Conservation (phyloP, 1,140 invertebrate species). For the Panulirus ornatus region DNA sequence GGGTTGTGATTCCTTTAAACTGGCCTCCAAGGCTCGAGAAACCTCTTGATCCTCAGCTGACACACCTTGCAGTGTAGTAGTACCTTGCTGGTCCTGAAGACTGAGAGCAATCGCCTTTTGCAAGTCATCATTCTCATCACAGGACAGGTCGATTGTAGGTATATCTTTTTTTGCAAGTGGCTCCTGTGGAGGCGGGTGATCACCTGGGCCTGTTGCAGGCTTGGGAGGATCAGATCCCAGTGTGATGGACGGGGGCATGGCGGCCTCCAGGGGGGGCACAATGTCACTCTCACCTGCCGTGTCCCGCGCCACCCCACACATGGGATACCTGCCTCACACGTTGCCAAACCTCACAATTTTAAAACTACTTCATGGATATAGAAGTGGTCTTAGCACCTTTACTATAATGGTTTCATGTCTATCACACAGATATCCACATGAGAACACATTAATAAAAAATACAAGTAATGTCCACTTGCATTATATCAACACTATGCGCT, state of each 20-base stretch:
- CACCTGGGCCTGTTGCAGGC: slow-evolving; percentile 50
- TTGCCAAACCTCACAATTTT: not conserved
- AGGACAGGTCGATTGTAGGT: slow-evolving; percentile 61
- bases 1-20: slow-evolving; percentile 79
- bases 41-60: slow-evolving; percentile 79
- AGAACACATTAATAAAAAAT: not conserved
- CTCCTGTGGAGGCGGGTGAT: slow-evolving; percentile 47
- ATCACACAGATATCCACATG: not conserved
- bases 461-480: not conserved
- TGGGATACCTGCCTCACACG: slow-evolving; percentile 53
- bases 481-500: not conserved
- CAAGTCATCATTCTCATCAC: slow-evolving; percentile 77
- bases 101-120: slow-evolving; percentile 80
- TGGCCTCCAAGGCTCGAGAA: slow-evolving; percentile 79
- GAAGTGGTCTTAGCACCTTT: not conserved
- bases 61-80: slow-evolving; percentile 77
- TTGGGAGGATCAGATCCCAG: slow-evolving; percentile 66
- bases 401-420: not conserved
- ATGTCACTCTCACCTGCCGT: slow-evolving; percentile 65
- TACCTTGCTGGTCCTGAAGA: slow-evolving; percentile 77
- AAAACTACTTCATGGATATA: slow-evolving; percentile 8
- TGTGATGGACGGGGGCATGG: slow-evolving; percentile 69
- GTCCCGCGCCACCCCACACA: slow-evolving; percentile 71
- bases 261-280: slow-evolving; percentile 63
- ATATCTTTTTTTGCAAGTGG: slow-evolving; percentile 60